Evolutionary conservation across 2,113 vertebrate species (phyloP).

Genomic region (Trematomus loennbergii): DNA sequence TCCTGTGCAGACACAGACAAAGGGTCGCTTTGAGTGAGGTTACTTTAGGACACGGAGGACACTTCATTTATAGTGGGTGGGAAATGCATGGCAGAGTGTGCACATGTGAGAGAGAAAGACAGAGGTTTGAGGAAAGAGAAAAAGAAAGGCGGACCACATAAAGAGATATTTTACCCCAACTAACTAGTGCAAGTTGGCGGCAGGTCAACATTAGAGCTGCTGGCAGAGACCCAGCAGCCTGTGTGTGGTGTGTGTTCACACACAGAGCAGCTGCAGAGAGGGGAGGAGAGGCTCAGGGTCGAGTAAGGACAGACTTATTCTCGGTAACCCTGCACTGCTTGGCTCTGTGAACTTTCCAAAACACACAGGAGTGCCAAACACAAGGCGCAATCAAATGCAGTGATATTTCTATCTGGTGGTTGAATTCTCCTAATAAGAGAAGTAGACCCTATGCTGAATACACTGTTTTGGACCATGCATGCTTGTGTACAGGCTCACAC

Average conservation of each 20-base stretch:
- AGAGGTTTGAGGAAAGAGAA: neutral
- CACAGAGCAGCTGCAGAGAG: slow-evolving; percentile 15
- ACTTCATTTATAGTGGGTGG: neutral
- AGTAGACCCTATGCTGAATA: too few species aligned
- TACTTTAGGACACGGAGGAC: neutral
- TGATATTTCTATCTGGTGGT: too few species aligned
- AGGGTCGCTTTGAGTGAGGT: slow-evolving; percentile 13
- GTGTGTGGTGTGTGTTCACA: slow-evolving; percentile 11
- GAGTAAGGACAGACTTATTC: slow-evolving; percentile 54
- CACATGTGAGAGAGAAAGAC: neutral
- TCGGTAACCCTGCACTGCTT: slow-evolving; percentile 7
- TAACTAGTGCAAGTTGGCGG: slow-evolving; percentile 12
- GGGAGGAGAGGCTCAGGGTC: slow-evolving; percentile 16
- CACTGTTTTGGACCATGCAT: too few species aligned
- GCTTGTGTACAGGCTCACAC: too few species aligned
- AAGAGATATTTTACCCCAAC: neutral
- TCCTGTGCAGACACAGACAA: neutral
- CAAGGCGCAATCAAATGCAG: too few species aligned
- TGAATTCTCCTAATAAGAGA: too few species aligned
- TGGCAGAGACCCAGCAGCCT: slow-evolving; percentile 24
- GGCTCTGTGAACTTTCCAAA: neutral
- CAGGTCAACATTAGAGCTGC: neutral
- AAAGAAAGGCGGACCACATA: neutral
- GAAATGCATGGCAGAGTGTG: neutral
- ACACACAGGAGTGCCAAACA: too few species aligned